phyloP scores from a whole-genome alignment of 2,113 vertebrate species.

The Noturus placidus region DNA sequence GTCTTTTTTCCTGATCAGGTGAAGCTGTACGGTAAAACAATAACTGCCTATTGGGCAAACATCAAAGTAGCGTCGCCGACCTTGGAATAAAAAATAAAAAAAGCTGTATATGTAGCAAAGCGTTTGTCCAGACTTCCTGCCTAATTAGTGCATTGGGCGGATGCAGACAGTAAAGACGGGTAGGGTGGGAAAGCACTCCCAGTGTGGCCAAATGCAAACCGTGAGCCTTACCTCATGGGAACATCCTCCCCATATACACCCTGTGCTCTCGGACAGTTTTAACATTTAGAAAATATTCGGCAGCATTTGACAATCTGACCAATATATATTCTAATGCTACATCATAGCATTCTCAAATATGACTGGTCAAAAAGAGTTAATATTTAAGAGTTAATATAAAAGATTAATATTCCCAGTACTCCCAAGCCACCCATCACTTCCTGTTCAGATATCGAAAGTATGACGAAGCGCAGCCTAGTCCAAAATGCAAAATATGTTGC shows the following conservation, averaged over 20 bases:
- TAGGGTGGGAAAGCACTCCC: background rate
- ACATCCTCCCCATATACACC: background rate
- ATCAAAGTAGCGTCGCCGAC: constrained; percentile 4
- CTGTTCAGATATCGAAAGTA: too few species aligned
- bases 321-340: background rate
- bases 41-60: constrained; percentile 20
- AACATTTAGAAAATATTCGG: background rate
- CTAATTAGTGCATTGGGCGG: constrained; percentile 16
- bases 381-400: too few species aligned
- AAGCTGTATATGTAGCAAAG: constrained; percentile 44
- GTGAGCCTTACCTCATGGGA: background rate
- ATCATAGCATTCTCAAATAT: background rate
- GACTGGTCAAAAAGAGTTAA: background rate
- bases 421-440: background rate
- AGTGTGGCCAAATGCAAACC: background rate
- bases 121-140: constrained; percentile 32
- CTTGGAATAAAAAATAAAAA: constrained; percentile 51
- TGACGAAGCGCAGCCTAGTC: too few species aligned
- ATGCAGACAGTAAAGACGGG: constrained; percentile 14
- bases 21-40: constrained; percentile 55
- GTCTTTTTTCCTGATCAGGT: constrained; percentile 51
- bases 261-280: background rate
- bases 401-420: background rate
- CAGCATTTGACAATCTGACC: background rate
- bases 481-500: too few species aligned